Evolutionary conservation across 2,113 vertebrate species (phyloP).

Genomic region (Merops nubicus): DNA sequence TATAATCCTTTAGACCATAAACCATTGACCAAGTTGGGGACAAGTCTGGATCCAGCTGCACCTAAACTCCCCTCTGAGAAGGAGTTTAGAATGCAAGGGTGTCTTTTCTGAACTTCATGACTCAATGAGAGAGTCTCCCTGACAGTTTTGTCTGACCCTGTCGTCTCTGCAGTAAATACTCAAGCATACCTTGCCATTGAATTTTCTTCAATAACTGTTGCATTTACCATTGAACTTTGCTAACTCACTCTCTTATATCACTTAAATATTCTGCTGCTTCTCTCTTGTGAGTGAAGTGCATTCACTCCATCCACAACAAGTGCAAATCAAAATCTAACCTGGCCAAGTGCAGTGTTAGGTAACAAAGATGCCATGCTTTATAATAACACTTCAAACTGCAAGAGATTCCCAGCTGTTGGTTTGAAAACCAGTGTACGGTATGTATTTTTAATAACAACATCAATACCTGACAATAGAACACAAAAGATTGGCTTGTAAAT

Average conservation of each 20-base stretch:
- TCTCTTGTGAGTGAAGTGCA: neutral
- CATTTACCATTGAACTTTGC: too few relatives aligned
- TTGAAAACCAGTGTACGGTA: neutral
- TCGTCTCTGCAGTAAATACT: too few relatives aligned
- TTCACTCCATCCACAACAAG: neutral
- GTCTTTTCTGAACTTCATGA: too few relatives aligned
- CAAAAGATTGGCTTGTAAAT: neutral
- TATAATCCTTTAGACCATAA: neutral
- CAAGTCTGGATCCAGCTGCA: neutral
- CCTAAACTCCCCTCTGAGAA: too few relatives aligned
- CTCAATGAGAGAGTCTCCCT: too few relatives aligned
- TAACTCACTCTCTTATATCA: too few relatives aligned
- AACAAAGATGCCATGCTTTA: neutral
- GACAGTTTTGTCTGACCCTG: too few relatives aligned
- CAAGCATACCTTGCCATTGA: too few relatives aligned
- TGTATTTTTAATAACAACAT: neutral
- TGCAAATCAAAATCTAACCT: neutral
- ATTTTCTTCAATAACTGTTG: too few relatives aligned
- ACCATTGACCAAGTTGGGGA: neutral
- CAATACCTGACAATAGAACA: neutral
- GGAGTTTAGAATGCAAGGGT: too few relatives aligned
- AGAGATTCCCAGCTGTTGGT: neutral
- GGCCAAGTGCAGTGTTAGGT: neutral
- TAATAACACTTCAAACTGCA: neutral
- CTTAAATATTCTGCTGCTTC: too few relatives aligned